A percentile compares a stretch with the other conserved stretches of the same genome.
Evolutionary conservation across 2,888 invertebrate species (phyloP).

Genomic region (Herminia tarsipennalis): DNA sequence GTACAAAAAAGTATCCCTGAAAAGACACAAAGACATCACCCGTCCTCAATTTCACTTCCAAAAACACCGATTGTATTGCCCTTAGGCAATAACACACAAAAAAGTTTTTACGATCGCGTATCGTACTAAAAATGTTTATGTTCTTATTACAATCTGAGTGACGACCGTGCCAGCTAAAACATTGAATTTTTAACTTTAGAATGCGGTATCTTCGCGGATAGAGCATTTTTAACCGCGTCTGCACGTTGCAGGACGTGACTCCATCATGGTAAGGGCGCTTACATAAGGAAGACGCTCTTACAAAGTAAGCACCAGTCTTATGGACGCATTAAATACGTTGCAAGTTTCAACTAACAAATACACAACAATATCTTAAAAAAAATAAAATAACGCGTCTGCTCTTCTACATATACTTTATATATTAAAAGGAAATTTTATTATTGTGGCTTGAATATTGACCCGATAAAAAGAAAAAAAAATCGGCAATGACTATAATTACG

Average conservation of each 20-base stretch:
- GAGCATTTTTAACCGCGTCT: constrained; percentile 66
- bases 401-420: no score
- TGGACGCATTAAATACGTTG: constrained; percentile 10
- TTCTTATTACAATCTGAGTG: constrained; percentile 43
- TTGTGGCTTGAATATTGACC: no score
- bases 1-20: no score
- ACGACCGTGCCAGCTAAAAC: constrained; percentile 47
- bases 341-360: not conserved
- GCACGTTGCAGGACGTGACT: constrained; percentile 61
- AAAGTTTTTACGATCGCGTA: constrained; percentile 28
- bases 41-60: not conserved
- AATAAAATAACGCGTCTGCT: not conserved
- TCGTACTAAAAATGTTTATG: constrained; percentile 40
- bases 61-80: not conserved
- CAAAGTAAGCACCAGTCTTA: constrained; percentile 21
- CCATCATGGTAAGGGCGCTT: constrained; percentile 48
- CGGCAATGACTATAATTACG: no score
- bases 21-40: no score
- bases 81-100: constrained; percentile 3
- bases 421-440: no score
- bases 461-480: no score
- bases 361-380: not conserved
- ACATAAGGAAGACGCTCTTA: constrained; percentile 36
- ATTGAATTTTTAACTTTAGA: constrained; percentile 70
- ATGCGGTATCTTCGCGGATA: constrained; percentile 51